Evolutionary conservation across 1,140 invertebrate species (phyloP), one percentile per base, ranked within the genome.

Genomic region (Drosophila pruinosa): DNA sequence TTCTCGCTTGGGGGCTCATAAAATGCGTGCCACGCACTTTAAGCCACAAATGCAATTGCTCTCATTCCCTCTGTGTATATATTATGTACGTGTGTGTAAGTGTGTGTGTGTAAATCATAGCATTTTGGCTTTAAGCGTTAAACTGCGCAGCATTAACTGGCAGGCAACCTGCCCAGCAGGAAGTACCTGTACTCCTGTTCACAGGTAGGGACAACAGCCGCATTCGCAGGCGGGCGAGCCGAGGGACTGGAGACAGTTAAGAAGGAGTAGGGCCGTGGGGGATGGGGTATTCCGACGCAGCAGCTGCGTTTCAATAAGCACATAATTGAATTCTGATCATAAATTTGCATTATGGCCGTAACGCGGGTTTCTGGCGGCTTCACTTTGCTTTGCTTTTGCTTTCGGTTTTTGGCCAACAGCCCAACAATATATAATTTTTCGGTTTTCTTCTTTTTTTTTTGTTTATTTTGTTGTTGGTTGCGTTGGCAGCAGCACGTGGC

Each of bases 241-340:
- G 0, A 7, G 48, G 31, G 19, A 12, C 12, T 21, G 41, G 17
- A 41, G 54, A n/a, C 10, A 4, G 8, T 24, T 12, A 12, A 28
- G 4, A 2, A 19, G 43, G 17, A 3, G 31, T 24, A 34, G 45
- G 45, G 15, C 24, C 39, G 41, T 41, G 62, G 72, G 4, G 15
- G 15, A 24, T 12, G 19, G 21, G 14, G 31, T n/a, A 36, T 36
- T n/a, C 31, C 50, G 31, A 19, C 72, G 76, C 62, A 88, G 72
- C 85, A 88, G 85, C 83, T 83, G 83, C 85, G 79, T 88, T 86
- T 75, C 81, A 86, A 88, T 88, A 88, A 89, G 83, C 85, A 89
- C 85, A 89, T 88, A 88, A 88, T 88, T 88, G 83, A 88, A 88
- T 88, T 88, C 83, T 89, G 83, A 88, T 88, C 80, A 88, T 88